Evolutionary conservation across 2,888 invertebrate genomes (phyloP).

Genomic region (Anoplius nigerrimus): DNA sequence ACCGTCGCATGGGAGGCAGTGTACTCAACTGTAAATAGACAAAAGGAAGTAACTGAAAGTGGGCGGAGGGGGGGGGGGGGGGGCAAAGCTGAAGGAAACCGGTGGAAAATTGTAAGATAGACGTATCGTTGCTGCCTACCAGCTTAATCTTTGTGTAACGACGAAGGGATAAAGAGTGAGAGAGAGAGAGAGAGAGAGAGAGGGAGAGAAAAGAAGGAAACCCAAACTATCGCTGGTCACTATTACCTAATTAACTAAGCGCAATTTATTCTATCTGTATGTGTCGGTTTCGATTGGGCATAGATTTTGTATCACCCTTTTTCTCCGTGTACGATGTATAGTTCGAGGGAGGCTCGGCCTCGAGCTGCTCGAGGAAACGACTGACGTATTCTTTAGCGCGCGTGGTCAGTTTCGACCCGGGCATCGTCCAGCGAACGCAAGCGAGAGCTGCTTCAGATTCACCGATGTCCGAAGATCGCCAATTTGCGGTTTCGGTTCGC

Average conservation of each 20-base stretch:
- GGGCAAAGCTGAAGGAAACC: background rate
- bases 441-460: too few relatives aligned
- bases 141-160: constrained; percentile 7
- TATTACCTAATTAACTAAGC: constrained; percentile 32
- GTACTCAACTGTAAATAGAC: background rate
- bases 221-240: constrained; percentile 16
- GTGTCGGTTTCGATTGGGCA: constrained; percentile 66
- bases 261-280: constrained; percentile 66
- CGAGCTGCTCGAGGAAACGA: constrained; percentile 24
- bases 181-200: constrained; percentile 7
- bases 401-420: too few relatives aligned
- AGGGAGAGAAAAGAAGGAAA: constrained; percentile 23
- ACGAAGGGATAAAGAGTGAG: background rate
- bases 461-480: too few relatives aligned
- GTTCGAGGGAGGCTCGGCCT: constrained; percentile 39
- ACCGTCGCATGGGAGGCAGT: background rate
- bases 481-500: too few relatives aligned
- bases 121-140: constrained; percentile 11
- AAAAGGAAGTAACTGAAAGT: background rate
- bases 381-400: too few relatives aligned
- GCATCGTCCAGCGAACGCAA: too few relatives aligned
- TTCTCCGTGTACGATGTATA: constrained; percentile 62
- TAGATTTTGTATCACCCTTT: constrained; percentile 69
- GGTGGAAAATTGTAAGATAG: constrained; percentile 10
- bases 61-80: background rate